phyloP scores from a whole-genome alignment of 2,888 invertebrate genomes.

The Diarsia brunnea region DNA sequence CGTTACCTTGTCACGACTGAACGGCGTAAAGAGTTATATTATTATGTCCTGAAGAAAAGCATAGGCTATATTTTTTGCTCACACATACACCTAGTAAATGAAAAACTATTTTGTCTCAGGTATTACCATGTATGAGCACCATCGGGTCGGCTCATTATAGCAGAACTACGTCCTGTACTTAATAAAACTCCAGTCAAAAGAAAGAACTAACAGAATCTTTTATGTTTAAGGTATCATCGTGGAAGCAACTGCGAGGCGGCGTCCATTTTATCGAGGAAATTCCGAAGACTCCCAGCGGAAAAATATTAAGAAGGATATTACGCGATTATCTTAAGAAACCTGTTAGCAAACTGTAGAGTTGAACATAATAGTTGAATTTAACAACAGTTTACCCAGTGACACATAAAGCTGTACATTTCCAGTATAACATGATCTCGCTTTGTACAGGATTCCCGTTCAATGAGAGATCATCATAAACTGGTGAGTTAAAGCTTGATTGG shows the following conservation, averaged over 20 bases:
- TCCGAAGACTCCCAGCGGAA: constrained; percentile 94
- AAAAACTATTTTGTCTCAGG: background rate
- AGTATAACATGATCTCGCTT: too few species aligned
- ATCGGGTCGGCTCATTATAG: background rate
- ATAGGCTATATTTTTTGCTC: too few species aligned
- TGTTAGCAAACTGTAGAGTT: constrained; percentile 55
- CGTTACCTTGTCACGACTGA: too few species aligned
- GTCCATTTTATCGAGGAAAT: constrained; percentile 93
- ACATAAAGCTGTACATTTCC: too few species aligned
- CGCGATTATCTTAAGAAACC: constrained; percentile 74
- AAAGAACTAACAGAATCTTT: constrained; percentile 20
- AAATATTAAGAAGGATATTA: constrained; percentile 92
- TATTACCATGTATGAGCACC: background rate
- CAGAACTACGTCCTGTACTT: background rate
- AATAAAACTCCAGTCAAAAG: background rate
- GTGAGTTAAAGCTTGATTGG: too few species aligned
- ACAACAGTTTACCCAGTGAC: background rate
- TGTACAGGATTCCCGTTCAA: too few species aligned
- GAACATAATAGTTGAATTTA: background rate
- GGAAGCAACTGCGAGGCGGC: constrained; percentile 94
- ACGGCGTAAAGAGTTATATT: too few species aligned
- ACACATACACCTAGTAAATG: too few species aligned
- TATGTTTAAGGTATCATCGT: constrained; percentile 89
- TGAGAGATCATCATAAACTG: too few species aligned
- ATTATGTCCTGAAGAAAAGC: too few species aligned